Conservation (phyloP, 2,888 invertebrate genomes). For the Diplazon laetatorius region DNA sequence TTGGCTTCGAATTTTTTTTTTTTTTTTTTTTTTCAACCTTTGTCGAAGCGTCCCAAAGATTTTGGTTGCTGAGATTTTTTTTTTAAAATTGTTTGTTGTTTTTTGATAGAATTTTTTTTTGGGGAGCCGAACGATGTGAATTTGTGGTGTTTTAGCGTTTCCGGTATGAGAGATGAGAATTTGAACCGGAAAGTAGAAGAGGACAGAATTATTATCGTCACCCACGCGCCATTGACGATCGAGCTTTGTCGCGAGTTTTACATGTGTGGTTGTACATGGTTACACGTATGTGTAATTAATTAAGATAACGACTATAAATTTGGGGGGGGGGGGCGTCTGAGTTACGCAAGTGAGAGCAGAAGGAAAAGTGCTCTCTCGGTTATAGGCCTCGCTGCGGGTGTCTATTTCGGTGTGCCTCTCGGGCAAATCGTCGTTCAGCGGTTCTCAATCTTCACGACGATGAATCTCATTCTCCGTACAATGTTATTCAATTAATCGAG, state of each 20-base stretch:
- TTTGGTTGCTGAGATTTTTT: too few species aligned
- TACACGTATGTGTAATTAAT: slow-evolving; percentile 72
- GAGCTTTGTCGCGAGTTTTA: slow-evolving; percentile 33
- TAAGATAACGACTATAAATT: slow-evolving; percentile 77
- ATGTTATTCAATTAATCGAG: background rate
- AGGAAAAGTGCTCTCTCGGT: slow-evolving; percentile 72
- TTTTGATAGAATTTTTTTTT: background rate
- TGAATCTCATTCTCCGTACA: background rate
- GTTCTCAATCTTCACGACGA: slow-evolving; percentile 66
- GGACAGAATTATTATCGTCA: slow-evolving; percentile 13
- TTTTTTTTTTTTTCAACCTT: too few species aligned
- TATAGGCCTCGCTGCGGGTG: slow-evolving; percentile 68
- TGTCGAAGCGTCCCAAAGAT: too few species aligned
- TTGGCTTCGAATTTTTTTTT: too few species aligned
- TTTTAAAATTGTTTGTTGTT: too few species aligned
- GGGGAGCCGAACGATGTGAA: background rate
- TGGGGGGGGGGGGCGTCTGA: slow-evolving; percentile 68
- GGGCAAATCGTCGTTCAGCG: slow-evolving; percentile 70
- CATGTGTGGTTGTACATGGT: slow-evolving; percentile 42
- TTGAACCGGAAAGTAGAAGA: slow-evolving; percentile 29
- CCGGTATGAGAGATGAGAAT: background rate
- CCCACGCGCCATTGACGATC: slow-evolving; percentile 59
- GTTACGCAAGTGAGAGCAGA: slow-evolving; percentile 71
- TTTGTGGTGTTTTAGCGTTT: background rate
- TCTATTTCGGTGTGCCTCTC: slow-evolving; percentile 72